Base-by-base conservation (phyloP, 2,888 invertebrate species). In the Nomada ruficornis region DNA sequence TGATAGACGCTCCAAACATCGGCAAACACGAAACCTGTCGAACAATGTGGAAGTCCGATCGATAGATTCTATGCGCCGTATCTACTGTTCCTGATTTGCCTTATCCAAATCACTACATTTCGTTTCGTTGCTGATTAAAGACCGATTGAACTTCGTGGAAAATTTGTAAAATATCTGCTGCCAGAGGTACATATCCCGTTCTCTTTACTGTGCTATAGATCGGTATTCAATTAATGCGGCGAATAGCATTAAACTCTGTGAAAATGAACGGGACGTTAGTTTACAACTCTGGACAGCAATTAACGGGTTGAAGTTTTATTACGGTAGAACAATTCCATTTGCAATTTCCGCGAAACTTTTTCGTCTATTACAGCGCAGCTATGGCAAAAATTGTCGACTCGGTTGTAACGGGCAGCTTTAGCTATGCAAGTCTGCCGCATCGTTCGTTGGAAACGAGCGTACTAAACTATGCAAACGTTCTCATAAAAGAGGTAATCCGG, bases 381-480 rank as follows among this genome's bases (percentile, higher is more conserved):
- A 36, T 4, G 23, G 13, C 29, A 15, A 15, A 59, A 59, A 59
- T 59, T 47, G 57, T 59, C 47, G 10, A 15, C 15, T 5, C 1
- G 15, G 26, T 69, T 15, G 15, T 15, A 29, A 11, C 15, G 0
- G 20, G n/a, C 26, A 20, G 10, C 15, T 59, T 29, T 15, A 2
- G 29, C 0, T 4, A 2, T 4, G 57, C 7, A 2, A 57, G n/a
- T 59, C 9, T 9, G 47, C 47, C n/a, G n/a, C 15, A 29, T n/a
- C 59, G 26, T 68, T 68, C 18, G 68, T 23, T 57, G 55, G 44
- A 26, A 68, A 68, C 26, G 68, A 44, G 18, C 55, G 42, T 29
- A 18, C 23, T 57, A 68, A 57, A 68, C 44, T 68, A 68, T 57
- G 68, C 68, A 55, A 68, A 68, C 55, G 68, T 55, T 44, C 68